Conservation (phyloP, 2,888 invertebrate genomes). For the Eupithecia centaureata region DNA sequence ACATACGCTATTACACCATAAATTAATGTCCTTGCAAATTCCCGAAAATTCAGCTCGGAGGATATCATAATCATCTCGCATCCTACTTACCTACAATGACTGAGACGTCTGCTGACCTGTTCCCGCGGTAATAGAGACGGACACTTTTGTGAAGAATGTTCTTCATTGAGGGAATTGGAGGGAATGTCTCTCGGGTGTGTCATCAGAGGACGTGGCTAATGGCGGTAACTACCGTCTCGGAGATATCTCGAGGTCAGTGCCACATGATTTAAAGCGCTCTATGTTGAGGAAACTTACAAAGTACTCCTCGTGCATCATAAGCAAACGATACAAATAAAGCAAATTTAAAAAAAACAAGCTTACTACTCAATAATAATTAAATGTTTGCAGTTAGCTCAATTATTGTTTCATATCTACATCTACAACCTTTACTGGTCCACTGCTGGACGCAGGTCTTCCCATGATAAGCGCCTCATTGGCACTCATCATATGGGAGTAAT, state of each 20-base stretch:
- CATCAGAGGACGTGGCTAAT: neutral
- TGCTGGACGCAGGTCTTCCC: too few species aligned
- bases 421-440: too few species aligned
- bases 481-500: too few species aligned
- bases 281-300: neutral
- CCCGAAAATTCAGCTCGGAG: neutral
- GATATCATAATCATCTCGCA: neutral
- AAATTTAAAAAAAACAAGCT: too few species aligned
- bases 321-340: neutral
- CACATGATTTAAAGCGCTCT: neutral
- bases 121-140: neutral
- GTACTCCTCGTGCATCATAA: neutral
- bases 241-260: neutral
- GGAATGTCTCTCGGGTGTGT: constrained; percentile 2
- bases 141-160: neutral
- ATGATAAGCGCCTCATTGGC: too few species aligned
- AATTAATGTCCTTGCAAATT: too few species aligned
- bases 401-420: too few species aligned
- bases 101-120: neutral
- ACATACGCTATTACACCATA: too few species aligned
- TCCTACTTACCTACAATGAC: neutral
- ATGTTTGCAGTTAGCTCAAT: too few species aligned
- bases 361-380: too few species aligned
- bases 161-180: neutral
- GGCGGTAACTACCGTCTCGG: neutral